These are phyloP conservation scores for Equus quagga DNA, from an alignment of 2,113 vertebrate genomes.

Conservation along the genomic window DNA sequence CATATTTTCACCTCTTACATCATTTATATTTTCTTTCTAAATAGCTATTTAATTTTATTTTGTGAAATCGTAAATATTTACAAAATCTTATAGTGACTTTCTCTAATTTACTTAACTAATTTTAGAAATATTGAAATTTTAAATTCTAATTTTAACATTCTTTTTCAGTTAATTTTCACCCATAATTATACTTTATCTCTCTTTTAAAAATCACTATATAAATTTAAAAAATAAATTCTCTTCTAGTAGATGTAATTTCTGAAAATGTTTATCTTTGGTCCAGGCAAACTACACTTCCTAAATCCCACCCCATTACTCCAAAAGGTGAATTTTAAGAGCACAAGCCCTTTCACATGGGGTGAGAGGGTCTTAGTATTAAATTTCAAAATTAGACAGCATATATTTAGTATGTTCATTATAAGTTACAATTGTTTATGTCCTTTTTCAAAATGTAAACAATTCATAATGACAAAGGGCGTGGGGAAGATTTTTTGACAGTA, in stretches of 20 bases:
- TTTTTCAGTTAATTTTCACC: background rate
- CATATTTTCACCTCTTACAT: background rate
- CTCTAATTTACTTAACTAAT: background rate
- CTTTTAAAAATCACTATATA: background rate
- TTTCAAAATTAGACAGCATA: background rate
- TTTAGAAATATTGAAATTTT: constrained; percentile 12
- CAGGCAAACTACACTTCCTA: background rate
- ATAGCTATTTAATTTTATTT: constrained; percentile 13
- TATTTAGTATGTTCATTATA: background rate
- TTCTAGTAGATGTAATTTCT: background rate
- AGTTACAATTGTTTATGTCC: background rate
- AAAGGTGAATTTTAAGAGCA: background rate
- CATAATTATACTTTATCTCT: background rate
- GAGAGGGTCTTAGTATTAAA: background rate
- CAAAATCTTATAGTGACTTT: background rate
- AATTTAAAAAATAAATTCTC: background rate
- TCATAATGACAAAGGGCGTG: background rate
- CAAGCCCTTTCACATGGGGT: background rate
- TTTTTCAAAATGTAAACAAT: constrained; percentile 36
- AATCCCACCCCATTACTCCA: background rate
- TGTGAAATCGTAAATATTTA: background rate
- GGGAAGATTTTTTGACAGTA: background rate
- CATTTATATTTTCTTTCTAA: constrained; percentile 16
- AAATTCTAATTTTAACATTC: background rate
- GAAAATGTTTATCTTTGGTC: background rate